phyloP scores from a whole-genome alignment of 2,797 vertebrate genomes.

The Mionectes olivaceus region DNA sequence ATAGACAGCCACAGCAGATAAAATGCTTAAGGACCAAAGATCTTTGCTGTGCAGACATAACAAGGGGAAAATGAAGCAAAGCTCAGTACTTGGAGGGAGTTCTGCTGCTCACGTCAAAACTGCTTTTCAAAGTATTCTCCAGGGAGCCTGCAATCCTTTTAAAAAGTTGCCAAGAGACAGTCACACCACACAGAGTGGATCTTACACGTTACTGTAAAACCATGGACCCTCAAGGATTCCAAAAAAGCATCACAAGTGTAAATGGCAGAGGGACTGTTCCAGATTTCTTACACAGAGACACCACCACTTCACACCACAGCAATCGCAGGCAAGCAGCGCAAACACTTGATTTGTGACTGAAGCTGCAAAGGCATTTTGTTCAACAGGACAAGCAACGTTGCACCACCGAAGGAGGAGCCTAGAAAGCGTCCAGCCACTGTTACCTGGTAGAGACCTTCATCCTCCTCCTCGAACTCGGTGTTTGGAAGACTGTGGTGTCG shows the following conservation, averaged over 20 bases:
- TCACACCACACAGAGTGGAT: neutral
- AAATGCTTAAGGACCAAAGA: neutral
- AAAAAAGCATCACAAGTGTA: neutral
- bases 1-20: neutral
- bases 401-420: neutral
- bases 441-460: constrained; percentile 90
- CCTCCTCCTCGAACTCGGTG: constrained; percentile 84
- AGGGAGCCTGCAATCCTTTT: neutral
- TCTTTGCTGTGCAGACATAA: neutral
- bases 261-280: neutral
- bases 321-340: neutral
- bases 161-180: neutral
- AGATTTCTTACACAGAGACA: neutral
- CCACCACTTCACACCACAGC: neutral
- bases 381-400: neutral
- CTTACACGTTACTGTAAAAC: neutral
- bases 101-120: neutral
- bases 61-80: neutral
- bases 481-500: constrained; percentile 86
- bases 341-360: neutral
- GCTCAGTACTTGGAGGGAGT: neutral
- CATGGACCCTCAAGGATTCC: neutral
- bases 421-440: neutral
- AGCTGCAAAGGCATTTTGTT: neutral
- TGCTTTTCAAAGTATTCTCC: neutral